Conservation (phyloP, 2,888 invertebrate genomes). For the Anoncus sp. region DNA sequence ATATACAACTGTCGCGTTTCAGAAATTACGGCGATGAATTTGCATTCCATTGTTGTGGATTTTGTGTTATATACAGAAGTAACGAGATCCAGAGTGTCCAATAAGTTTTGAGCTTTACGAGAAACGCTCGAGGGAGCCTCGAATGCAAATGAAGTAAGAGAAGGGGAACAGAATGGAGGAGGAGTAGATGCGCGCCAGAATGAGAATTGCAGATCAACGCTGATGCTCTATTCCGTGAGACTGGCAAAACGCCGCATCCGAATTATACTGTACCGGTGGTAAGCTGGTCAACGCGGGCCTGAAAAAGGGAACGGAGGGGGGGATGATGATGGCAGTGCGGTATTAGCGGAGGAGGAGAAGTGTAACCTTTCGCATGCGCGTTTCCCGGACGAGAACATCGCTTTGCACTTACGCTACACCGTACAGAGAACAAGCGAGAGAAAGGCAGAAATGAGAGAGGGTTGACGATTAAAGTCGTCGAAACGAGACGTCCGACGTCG, state of each 20-base stretch:
- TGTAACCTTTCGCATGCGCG: slow-evolving; percentile 75
- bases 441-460: slow-evolving; percentile 47
- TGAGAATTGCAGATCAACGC: slow-evolving; percentile 33
- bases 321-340: slow-evolving; percentile 49
- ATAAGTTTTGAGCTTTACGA: slow-evolving; percentile 26
- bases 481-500: slow-evolving; percentile 68
- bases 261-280: slow-evolving; percentile 42
- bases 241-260: slow-evolving; percentile 42
- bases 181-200: not conserved
- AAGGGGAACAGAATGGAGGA: slow-evolving; percentile 20
- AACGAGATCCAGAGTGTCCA: slow-evolving; percentile 21
- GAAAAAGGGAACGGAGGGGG: slow-evolving; percentile 63
- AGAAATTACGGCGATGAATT: too few relatives aligned
- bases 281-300: slow-evolving; percentile 55
- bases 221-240: slow-evolving; percentile 23
- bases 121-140: slow-evolving; percentile 35
- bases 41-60: not conserved
- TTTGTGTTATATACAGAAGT: not conserved
- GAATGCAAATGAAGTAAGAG: slow-evolving; percentile 52
- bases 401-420: slow-evolving; percentile 77
- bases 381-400: slow-evolving; percentile 72
- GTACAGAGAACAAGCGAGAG: slow-evolving; percentile 17
- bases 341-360: slow-evolving; percentile 54
- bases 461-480: slow-evolving; percentile 76
- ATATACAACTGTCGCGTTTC: too few relatives aligned